Conservation (phyloP, 2,797 vertebrate genomes). For the Brachymystax lenok region DNA sequence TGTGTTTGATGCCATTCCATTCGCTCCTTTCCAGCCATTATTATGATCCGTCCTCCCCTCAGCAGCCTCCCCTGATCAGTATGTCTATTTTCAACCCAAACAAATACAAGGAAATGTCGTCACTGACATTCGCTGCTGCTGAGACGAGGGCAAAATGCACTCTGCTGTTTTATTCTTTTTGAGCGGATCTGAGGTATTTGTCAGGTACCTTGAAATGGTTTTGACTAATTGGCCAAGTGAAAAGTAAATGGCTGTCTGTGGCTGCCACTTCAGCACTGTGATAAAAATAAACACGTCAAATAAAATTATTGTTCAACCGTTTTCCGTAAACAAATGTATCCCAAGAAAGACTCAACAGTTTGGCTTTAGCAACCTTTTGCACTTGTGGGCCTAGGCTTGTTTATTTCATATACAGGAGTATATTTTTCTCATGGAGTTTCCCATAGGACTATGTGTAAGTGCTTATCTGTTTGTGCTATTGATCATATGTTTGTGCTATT, state of each 20-base stretch:
- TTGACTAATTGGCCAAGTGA: not conserved
- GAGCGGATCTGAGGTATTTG: not conserved
- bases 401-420: not conserved
- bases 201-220: not conserved
- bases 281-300: no score
- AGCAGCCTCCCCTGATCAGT: not conserved
- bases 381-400: not conserved
- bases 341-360: slow-evolving; percentile 37
- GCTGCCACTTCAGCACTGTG: not conserved
- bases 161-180: not conserved
- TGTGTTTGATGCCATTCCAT: no score
- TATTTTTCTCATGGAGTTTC: not conserved
- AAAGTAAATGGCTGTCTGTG: not conserved
- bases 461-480: not conserved
- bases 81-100: not conserved
- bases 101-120: not conserved
- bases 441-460: not conserved
- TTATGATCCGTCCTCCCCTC: no score
- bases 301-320: slow-evolving; percentile 31
- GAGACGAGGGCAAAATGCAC: not conserved
- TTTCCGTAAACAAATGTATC: slow-evolving; percentile 48
- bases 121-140: not conserved
- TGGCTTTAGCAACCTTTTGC: slow-evolving; percentile 9
- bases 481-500: not conserved
- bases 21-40: no score